phyloP scores from a whole-genome alignment of 1,140 invertebrate species.

The roundworm (Caenorhabditis elegans) region DNA sequence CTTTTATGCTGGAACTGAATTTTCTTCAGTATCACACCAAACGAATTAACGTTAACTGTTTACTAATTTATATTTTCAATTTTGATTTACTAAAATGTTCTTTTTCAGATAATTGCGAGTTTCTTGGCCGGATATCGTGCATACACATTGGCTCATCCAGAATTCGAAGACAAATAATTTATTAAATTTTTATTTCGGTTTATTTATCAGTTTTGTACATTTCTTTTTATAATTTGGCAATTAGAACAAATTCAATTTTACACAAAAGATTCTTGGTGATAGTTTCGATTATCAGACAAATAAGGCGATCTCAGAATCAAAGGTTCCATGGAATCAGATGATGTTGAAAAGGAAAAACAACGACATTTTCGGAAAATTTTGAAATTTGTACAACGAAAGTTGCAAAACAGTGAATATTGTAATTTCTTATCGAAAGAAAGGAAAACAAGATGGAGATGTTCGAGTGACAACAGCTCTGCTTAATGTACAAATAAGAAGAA shows the following conservation, averaged over 20 bases:
- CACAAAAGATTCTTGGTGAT: constrained; percentile 23
- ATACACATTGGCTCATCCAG: not conserved
- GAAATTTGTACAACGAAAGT: not conserved
- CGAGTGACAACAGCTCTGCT: not conserved
- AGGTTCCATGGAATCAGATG: not conserved
- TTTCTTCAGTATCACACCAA: too few species aligned
- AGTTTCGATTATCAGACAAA: constrained; percentile 19
- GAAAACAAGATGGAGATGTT: constrained; percentile 9
- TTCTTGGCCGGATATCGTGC: constrained; percentile 41
- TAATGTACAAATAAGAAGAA: not conserved
- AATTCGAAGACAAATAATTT: not conserved
- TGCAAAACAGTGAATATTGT: not conserved
- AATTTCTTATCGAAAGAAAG: constrained; percentile 16
- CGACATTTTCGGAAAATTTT: not conserved
- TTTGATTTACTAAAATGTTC: too few species aligned
- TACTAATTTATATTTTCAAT: too few species aligned
- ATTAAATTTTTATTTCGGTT: not conserved
- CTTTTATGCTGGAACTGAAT: too few species aligned
- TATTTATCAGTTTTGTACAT: not conserved
- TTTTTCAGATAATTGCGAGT: constrained; percentile 38
- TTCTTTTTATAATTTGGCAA: not conserved
- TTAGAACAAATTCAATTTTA: not conserved
- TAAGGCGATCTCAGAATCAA: not conserved
- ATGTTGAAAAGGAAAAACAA: not conserved
- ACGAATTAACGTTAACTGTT: too few species aligned